Evolutionary conservation across 92 coral and sea anemone species (phyloP).

Genomic region (Siderastrea radians): DNA sequence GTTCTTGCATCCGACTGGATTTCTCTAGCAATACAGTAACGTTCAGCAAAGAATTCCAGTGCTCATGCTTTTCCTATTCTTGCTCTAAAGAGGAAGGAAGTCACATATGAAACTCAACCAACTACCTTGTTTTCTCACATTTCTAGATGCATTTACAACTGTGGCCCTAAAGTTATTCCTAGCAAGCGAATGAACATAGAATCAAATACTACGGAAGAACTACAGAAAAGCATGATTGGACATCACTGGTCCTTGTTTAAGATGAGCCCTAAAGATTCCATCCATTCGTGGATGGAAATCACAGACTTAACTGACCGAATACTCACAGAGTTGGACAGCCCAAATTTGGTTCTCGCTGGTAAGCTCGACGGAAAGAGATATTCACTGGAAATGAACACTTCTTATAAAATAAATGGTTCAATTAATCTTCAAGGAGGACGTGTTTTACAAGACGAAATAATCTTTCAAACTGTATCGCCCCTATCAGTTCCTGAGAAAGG

Average conservation of each 20-base stretch:
- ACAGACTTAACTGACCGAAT: constrained; percentile 32
- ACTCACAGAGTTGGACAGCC: constrained; percentile 74
- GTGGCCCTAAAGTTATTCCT: constrained; percentile 69
- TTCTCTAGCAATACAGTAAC: too few species aligned
- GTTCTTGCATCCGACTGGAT: too few species aligned
- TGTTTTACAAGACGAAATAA: neutral
- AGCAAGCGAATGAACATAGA: constrained; percentile 48
- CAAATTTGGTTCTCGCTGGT: constrained; percentile 65
- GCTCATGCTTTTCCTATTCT: too few species aligned
- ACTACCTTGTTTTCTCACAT: neutral
- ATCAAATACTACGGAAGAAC: constrained; percentile 58
- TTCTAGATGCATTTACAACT: constrained; percentile 68
- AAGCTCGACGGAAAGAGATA: neutral
- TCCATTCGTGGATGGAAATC: constrained; percentile 44
- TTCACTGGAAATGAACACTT: constrained; percentile 20
- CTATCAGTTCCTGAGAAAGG: neutral
- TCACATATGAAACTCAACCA: neutral
- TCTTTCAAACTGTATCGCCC: constrained; percentile 11
- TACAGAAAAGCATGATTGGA: constrained; percentile 57
- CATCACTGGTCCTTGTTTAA: constrained; percentile 65
- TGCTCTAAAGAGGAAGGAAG: neutral
- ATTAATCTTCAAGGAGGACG: neutral
- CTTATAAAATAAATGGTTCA: constrained; percentile 18
- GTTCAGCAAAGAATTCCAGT: too few species aligned
- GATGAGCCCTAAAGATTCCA: neutral